phyloP scores from a whole-genome alignment of 2,113 vertebrate genomes.

The Silurus glanis region DNA sequence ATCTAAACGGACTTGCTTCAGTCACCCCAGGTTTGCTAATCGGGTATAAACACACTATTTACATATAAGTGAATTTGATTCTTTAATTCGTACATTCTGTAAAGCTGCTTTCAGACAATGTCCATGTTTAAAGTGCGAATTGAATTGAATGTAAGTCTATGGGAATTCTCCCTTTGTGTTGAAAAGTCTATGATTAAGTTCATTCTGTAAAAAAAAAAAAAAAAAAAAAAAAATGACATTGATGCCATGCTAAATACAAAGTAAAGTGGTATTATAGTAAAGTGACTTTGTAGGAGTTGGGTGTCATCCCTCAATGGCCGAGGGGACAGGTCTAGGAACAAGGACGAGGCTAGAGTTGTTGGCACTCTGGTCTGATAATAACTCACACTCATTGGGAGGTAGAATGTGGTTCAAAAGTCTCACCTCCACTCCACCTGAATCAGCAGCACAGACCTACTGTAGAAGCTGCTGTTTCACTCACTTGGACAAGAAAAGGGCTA shows the following conservation, averaged over 20 bases:
- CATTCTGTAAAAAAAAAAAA: background rate
- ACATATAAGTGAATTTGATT: too few relatives aligned
- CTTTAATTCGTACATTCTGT: too few relatives aligned
- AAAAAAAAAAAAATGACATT: background rate
- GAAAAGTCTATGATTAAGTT: background rate
- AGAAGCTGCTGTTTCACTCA: slow-evolving; percentile 61
- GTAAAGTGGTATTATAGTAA: background rate
- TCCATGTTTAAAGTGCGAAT: too few relatives aligned
- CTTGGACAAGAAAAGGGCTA: slow-evolving; percentile 39
- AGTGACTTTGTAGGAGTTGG: slow-evolving; percentile 34
- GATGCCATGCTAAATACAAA: background rate
- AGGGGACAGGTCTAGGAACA: slow-evolving; percentile 40
- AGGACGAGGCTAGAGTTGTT: slow-evolving; percentile 62
- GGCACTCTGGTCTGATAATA: slow-evolving; percentile 61
- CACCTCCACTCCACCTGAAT: slow-evolving; percentile 68
- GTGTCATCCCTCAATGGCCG: slow-evolving; percentile 29
- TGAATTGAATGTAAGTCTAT: too few relatives aligned
- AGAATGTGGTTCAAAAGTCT: slow-evolving; percentile 58
- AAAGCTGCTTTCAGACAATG: too few relatives aligned
- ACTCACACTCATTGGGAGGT: slow-evolving; percentile 59
- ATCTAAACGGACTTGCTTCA: too few relatives aligned
- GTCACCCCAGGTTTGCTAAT: too few relatives aligned
- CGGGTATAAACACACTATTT: too few relatives aligned
- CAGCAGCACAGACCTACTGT: slow-evolving; percentile 52
- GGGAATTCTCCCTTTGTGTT: background rate